Base-by-base conservation (phyloP, 2,797 vertebrate genomes). In the Siniperca scherzeri region DNA sequence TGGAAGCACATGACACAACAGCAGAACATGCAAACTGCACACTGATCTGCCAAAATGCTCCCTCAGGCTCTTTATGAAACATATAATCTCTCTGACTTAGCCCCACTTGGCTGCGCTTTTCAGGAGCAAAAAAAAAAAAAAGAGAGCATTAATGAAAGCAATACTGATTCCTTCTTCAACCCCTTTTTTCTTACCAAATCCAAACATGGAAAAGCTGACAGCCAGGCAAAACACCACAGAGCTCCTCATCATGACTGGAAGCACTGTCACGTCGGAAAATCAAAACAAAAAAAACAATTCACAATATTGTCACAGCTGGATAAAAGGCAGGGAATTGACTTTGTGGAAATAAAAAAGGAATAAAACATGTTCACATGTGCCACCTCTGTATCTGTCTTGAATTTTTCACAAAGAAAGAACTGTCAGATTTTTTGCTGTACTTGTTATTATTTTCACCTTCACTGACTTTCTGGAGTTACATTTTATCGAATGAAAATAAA, bases 161-260 rank as follows among this genome's bases (percentile, higher is more conserved):
- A 16, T 17, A 30, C 13, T 46, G 69, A 87, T 69, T 86, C 46
- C 27, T 59, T 65, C 33, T 80, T 70, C 38, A 69, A 33, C 4
- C 40, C 30, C 3, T 19, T 67, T 76, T 77, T 75, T 79, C 84
- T 90, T 74, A 91, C 87, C 90, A 78, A 80, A 83, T 88, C 84
- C 88, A 78, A 91, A 87, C 61, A 82, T 25, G 68, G 88, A 77
- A 68, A 86, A 86, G 81, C 87, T 78, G 86, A 88, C 78, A 73
- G 81, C 72, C 56, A 90, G 73, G 72, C 50, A 77, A 48, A 90
- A 83, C 85, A 87, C 70, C 74, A 77, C 66, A 19, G 72, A 76
- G 80, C 46, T 68, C 74, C 68, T 91, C 90, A 88, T 91, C 33
- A 0, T 80, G 78, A 80, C 74, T 57, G 30, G 62, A 74, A 64